Base-by-base conservation (phyloP, 2,797 vertebrate genomes). In the Arrhamphus sclerolepis region DNA sequence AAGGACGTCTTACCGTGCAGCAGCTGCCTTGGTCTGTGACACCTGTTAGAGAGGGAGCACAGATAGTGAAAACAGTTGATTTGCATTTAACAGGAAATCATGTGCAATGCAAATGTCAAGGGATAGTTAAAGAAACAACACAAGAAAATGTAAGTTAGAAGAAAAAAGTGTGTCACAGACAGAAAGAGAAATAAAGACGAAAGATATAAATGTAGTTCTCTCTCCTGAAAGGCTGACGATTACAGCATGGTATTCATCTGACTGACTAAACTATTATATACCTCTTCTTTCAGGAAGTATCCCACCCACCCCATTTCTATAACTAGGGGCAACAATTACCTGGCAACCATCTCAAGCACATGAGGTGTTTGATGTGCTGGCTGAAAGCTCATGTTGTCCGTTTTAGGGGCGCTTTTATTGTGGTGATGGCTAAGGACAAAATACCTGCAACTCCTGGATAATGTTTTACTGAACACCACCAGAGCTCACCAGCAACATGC, bases 261-360 rank as follows among this genome's bases (percentile, higher is more conserved):
- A 82, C 75, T 84, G 72, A 77, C 18, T 42, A 58, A 64, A 66
- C 51, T 67, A 70, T 49, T 63, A 53, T 63, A 53, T 48, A 72
- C 83, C 41, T 62, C 74, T 69, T 58, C 52, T 86, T 89, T 82
- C 69, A 87, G 81, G 73, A 87, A 80, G 75, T 75, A 75, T 63
- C 72, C 62, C 70, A 64, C 57, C 24, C 57, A 59, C 67, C 40
- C 69, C 59, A 72, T 77, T 66, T 85, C 59, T 60, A 90, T 91
- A 89, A 84, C 91, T 82, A 83, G 28, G 82, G 87, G 91, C 91
- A 93, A 94, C 91, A 89, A 93, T 89, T 90, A 91, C 92, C 91
- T 88, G 89, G 92, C 92, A 94, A 94, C 92, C 82, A 65, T 81
- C 69, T 74, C 10, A 39, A 82, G 75, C 74, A 73, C 80, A 88